A percentile compares a stretch with the other conserved stretches of the same genome.
Evolutionary conservation across 2,113 vertebrate genomes (phyloP).

Genomic region (Casuarius casuarius): DNA sequence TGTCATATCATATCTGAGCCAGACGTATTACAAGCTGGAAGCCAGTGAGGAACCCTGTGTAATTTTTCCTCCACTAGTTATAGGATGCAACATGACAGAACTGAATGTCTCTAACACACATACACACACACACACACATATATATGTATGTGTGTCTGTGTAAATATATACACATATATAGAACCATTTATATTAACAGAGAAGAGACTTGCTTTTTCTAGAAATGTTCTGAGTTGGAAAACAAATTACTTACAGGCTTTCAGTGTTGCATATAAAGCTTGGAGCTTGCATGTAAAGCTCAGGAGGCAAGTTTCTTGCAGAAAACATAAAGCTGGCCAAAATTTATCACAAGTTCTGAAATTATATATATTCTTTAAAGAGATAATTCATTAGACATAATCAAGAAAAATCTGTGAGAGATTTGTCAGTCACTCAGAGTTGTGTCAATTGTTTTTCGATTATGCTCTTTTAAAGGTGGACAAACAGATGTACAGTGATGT

Average conservation of each 20-base stretch:
- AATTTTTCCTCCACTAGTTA: neutral
- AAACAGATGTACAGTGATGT: neutral
- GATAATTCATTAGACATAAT: neutral
- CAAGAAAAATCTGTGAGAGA: neutral
- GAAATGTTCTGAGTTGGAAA: neutral
- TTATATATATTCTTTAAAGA: neutral
- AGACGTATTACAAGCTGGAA: conserved; percentile 24
- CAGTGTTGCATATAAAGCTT: neutral
- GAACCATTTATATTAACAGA: neutral
- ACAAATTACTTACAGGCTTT: neutral
- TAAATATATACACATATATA: neutral
- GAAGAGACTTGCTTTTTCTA: neutral
- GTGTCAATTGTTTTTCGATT: neutral
- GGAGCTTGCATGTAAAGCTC: neutral
- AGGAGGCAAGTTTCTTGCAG: neutral
- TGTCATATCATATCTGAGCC: conserved; percentile 3
- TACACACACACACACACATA: neutral
- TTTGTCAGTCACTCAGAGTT: neutral
- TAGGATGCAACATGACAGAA: neutral
- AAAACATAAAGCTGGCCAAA: neutral
- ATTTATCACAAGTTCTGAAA: neutral
- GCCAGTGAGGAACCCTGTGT: neutral
- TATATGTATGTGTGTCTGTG: rapidly evolving
- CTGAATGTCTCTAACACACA: neutral
- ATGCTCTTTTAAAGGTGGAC: neutral